Evolutionary conservation across 2,797 vertebrate species (phyloP).

Genomic region (Lacerta agilis): DNA sequence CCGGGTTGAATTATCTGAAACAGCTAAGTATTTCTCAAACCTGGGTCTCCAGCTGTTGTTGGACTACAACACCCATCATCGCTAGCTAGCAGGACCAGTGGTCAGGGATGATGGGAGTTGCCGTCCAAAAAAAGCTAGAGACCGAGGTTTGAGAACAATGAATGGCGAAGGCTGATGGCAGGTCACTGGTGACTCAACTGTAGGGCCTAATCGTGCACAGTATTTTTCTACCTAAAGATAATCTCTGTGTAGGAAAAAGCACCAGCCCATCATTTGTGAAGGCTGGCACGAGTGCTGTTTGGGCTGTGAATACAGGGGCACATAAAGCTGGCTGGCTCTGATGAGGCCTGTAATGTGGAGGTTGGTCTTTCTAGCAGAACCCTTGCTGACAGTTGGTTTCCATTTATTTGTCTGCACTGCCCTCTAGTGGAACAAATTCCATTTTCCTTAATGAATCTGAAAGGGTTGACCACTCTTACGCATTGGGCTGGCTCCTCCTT

Average conservation of each 20-base stretch:
- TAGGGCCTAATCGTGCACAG: neutral
- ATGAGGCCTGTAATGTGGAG: neutral
- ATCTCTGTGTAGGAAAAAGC: neutral
- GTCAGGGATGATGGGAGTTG: too few species aligned
- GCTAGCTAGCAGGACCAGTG: too few species aligned
- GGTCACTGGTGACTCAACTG: neutral
- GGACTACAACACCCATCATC: too few species aligned
- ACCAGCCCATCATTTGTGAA: neutral
- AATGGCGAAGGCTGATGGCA: neutral
- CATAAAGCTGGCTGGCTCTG: neutral
- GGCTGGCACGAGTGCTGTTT: neutral
- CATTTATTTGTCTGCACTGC: neutral
- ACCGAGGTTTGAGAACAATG: too few species aligned
- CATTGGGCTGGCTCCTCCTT: neutral
- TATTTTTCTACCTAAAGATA: neutral
- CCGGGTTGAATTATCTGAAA: neutral
- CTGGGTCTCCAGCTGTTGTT: too few species aligned
- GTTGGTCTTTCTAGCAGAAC: neutral
- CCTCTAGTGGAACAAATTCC: slow-evolving; percentile 15
- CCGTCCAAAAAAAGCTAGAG: too few species aligned
- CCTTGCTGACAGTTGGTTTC: neutral
- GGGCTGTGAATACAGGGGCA: neutral
- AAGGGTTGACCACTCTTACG: neutral
- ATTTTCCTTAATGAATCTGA: neutral
- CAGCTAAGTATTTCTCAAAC: neutral